Base-by-base conservation (phyloP, 2,797 vertebrate species). In the Syngnathus acus region DNA sequence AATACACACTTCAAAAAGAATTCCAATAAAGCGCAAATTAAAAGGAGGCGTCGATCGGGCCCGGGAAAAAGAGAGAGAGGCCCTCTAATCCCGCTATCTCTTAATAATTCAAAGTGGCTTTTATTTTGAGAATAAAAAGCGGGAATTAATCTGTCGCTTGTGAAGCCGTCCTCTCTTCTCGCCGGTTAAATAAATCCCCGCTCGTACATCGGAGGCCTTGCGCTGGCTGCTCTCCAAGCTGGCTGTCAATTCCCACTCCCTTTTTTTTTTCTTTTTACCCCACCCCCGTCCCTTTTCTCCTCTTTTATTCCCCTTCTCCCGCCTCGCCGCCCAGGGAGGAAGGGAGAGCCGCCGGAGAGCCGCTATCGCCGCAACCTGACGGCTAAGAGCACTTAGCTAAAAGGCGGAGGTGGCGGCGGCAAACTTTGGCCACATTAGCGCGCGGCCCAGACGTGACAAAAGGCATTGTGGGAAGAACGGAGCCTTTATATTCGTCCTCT, bases 11-110 rank as follows among this genome's bases (percentile, higher is more conserved):
- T 98, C 95, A 97, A 98, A 98, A 98, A 95, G 95, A 98, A 96
- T 97, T 97, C 94, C 95, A 98, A 99, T 99, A 95, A 98, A 97
- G 95, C 95, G 91, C 93, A 98, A 98, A 98, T 99, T 98, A 98
- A 98, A 95, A 95, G 93, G 93, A 94, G 54, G 92, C 89, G 90
- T 93, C 95, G 93, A 93, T 93, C 92, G 87, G 94, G 93, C 93
- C 90, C 92, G 92, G 93, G 54, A 57, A 57, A 32, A 57, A 92
- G 93, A 93, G 92, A 93, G 92, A 95, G 93, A 97, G 93, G 92
- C 93, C 54, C 93, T 95, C 94, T 97, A 98, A 99, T 98, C 95
- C 95, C 82, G 88, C 95, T 98, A 96, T 98, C 96, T 95, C 94
- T 95, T 94, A 94, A 95, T 96, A 97, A 96, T 97, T 98, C 95